Conservation (phyloP, 2,888 invertebrate genomes). For the Melinopterus prodromus region DNA sequence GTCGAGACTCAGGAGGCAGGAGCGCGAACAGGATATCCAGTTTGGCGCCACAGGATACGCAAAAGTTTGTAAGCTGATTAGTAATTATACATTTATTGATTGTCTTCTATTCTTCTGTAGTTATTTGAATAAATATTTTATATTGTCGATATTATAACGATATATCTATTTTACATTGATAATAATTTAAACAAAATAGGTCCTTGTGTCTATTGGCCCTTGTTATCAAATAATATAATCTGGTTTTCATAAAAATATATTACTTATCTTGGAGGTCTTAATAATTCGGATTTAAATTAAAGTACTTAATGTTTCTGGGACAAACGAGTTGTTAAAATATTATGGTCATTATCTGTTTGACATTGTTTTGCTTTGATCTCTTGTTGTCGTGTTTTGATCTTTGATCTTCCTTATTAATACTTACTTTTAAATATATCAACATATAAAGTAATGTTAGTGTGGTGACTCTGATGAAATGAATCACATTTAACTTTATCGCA, state of each 20-base stretch:
- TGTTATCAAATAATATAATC: not conserved
- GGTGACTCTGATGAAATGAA: no score
- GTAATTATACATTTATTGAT: not conserved
- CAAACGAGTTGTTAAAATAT: no score
- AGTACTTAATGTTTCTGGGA: not conserved
- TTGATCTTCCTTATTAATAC: no score
- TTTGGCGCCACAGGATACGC: constrained; percentile 10
- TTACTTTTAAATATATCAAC: no score
- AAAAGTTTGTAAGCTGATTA: constrained; percentile 17
- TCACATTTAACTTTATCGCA: no score
- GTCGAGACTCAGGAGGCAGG: constrained; percentile 5
- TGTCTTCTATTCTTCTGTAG: not conserved
- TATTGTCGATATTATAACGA: no score
- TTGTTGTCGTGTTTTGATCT: no score
- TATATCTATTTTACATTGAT: no score
- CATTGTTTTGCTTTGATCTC: no score
- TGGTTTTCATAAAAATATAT: not conserved
- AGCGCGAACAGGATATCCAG: constrained; percentile 5
- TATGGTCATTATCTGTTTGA: no score
- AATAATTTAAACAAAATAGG: no score
- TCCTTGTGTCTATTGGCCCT: not conserved
- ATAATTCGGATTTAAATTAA: not conserved
- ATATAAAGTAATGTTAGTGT: no score
- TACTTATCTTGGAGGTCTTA: not conserved
- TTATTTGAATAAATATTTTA: not conserved